A percentile compares a stretch with the other conserved stretches of the same genome.
phyloP scores from a whole-genome alignment of 2,797 vertebrate species.

The Craterocephalus amniculus region DNA sequence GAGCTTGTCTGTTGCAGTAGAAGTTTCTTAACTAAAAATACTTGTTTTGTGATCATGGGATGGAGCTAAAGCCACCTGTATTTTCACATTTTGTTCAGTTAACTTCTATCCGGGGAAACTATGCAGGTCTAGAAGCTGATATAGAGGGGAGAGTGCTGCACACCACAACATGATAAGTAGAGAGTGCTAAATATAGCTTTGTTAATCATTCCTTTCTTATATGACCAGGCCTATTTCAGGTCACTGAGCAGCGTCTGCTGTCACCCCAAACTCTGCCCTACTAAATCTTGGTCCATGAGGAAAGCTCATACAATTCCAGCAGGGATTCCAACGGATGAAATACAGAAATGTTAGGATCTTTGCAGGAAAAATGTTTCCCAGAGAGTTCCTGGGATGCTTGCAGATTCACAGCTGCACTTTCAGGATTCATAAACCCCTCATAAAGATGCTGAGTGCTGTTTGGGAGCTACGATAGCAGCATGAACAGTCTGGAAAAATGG shows the following conservation, averaged over 20 bases:
- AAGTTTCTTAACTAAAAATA: not conserved
- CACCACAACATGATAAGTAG: no score
- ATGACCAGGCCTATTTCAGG: rapidly evolving
- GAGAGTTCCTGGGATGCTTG: not conserved
- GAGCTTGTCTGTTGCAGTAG: no score
- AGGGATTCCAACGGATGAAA: rapidly evolving
- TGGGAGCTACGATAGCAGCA: not conserved
- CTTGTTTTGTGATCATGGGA: not conserved
- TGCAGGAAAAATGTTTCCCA: not conserved
- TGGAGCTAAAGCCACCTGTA: no score
- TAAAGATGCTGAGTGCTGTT: not conserved
- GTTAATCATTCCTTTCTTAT: not conserved
- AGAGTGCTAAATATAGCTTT: no score
- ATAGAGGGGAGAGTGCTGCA: no score
- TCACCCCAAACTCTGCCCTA: not conserved
- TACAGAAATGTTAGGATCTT: not conserved
- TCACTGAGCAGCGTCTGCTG: not conserved
- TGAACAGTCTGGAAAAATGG: not conserved
- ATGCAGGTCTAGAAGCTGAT: no score
- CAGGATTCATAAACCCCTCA: not conserved
- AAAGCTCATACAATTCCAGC: not conserved
- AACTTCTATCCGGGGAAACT: no score
- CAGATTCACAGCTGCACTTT: not conserved
- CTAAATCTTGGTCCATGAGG: not conserved
- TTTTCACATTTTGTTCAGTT: no score